Base-by-base conservation (phyloP, 2,888 invertebrate genomes). In the Epinotia demarniana region DNA sequence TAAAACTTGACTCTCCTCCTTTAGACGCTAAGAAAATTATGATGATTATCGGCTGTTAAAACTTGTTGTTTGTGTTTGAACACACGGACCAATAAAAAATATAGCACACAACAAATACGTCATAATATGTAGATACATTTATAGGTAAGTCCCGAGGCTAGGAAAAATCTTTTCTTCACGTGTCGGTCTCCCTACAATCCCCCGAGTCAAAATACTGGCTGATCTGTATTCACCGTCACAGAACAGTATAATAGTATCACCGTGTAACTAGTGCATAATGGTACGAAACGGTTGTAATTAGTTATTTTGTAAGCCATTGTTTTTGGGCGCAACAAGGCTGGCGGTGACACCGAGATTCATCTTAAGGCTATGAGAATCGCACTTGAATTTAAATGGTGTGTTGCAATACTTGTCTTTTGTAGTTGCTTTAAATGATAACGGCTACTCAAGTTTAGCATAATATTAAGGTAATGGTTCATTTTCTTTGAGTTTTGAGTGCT, bases 231-330 rank as follows among this genome's bases (percentile, higher is more conserved):
- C 19, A 18, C 62, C 13, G 8, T 33, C 16, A 64, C 39, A 39
- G 39, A 9, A 39, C 39, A 39, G 39, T 39, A 9, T 39, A n/a
- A n/a, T n/a, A n/a, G 6, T 27, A 6, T 53, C 19, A 53, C 66
- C 27, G 27, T 27, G 66, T 18, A 66, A 53, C n/a, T 46, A 46
- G 23, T 53, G 27, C 66, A 66, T 55, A 66, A 55, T 66, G 27
- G 66, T 46, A 27, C 8, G 53, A 33, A 55, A 60, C 46, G 46
- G 60, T 60, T 53, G 12, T 71, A 75, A 75, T 75, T 75, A 66
- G 64, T 71, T 58, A 71, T 75, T 75, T 75, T 75, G 75, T 66
- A 75, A 75, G 64, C 70, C 60, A 75, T 71, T 75, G 70, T 75
- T 75, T 67, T 66, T 16, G 27, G 57, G 55, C 49, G 69, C 43